Percentiles rank a stretch among this genome's conserved stretches.
These are phyloP conservation scores for Zenarchopterus dispar DNA, from an alignment of 2,797 vertebrate genomes.

Conservation along the genomic window DNA sequence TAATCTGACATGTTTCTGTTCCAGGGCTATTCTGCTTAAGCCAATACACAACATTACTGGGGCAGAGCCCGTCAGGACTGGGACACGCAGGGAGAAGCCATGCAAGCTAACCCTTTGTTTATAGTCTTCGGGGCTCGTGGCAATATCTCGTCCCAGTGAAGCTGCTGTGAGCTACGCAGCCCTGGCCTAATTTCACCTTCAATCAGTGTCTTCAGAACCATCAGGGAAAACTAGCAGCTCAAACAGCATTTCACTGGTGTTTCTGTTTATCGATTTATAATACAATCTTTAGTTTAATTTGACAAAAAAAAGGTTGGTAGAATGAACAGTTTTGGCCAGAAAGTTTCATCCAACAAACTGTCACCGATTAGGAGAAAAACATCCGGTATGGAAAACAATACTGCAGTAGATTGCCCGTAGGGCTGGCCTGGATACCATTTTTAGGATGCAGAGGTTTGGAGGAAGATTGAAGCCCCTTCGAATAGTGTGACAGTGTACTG, in stretches of 20 bases:
- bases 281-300: constrained; percentile 42
- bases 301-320: constrained; percentile 22
- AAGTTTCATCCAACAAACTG: not conserved
- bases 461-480: too few relatives aligned
- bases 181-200: constrained; percentile 82
- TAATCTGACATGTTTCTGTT: constrained; percentile 75
- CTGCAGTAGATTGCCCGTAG: too few relatives aligned
- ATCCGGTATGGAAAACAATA: too few relatives aligned
- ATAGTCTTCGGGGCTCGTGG: constrained; percentile 68
- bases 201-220: constrained; percentile 76
- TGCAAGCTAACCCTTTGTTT: constrained; percentile 77
- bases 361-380: too few relatives aligned
- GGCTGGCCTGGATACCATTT: too few relatives aligned
- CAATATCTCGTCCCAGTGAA: constrained; percentile 66
- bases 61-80: constrained; percentile 71
- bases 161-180: constrained; percentile 62
- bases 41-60: constrained; percentile 72
- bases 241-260: constrained; percentile 39
- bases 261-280: constrained; percentile 48
- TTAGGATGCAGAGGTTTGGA: too few relatives aligned
- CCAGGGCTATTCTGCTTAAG: constrained; percentile 73
- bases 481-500: too few relatives aligned
- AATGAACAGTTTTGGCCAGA: constrained; percentile 1
- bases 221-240: constrained; percentile 66
- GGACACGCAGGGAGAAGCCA: constrained; percentile 60